Conservation (phyloP, 2,113 vertebrate species). For the Rhodinocichla rosea region DNA sequence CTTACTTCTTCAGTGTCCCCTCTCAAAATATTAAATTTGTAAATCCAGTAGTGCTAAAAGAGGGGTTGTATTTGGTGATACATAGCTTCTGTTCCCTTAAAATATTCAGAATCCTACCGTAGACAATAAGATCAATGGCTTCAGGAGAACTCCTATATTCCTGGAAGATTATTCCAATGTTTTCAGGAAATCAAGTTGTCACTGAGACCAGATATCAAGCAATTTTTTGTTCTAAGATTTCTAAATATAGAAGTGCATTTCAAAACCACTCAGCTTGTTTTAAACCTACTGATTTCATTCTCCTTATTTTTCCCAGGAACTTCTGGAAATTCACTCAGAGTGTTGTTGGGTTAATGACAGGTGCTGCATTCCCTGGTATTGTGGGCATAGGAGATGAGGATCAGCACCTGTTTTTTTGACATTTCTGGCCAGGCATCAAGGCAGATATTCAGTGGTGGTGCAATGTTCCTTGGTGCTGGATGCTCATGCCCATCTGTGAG, state of each 20-base stretch:
- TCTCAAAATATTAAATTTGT: neutral
- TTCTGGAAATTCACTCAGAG: neutral
- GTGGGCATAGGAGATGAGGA: neutral
- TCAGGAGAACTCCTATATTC: neutral
- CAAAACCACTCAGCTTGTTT: neutral
- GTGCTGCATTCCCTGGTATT: neutral
- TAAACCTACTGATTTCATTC: neutral
- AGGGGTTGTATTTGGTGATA: neutral
- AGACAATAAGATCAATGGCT: neutral
- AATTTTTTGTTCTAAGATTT: neutral
- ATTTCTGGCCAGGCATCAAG: conserved; percentile 7
- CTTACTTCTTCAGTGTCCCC: neutral
- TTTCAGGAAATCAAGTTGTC: neutral
- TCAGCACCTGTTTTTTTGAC: conserved; percentile 20
- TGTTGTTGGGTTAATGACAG: neutral
- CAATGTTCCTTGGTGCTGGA: conserved; percentile 24
- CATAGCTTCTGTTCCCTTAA: neutral
- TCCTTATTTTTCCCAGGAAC: neutral
- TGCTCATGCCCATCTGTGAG: conserved; percentile 9
- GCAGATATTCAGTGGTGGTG: neutral
- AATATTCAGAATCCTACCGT: neutral
- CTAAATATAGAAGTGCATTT: neutral
- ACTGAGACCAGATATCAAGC: neutral
- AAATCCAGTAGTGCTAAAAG: neutral
- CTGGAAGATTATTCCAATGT: neutral